Evolutionary conservation across 2,797 vertebrate genomes (phyloP).

Genomic region (Xiphorhynchus erythropygius): DNA sequence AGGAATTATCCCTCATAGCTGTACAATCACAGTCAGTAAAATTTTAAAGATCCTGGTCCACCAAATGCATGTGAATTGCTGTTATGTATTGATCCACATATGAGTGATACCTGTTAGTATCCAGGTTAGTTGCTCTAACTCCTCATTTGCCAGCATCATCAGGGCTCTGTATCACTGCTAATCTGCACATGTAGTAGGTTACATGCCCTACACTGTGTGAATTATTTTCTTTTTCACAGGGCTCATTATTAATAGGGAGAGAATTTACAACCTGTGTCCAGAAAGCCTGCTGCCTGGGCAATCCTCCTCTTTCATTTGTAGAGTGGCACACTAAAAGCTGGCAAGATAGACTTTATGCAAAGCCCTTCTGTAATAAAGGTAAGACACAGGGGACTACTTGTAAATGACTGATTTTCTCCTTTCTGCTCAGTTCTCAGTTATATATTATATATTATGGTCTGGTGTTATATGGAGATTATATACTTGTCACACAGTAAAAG

Average conservation of each 20-base stretch:
- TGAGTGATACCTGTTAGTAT: not conserved
- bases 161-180: not conserved
- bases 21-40: not conserved
- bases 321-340: not conserved
- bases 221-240: not conserved
- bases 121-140: not conserved
- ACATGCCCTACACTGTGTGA: not conserved
- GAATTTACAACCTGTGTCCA: conserved; percentile 3
- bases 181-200: not conserved
- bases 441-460: not conserved
- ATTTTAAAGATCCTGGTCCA: not conserved
- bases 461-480: conserved; percentile 27
- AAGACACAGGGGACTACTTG: conserved; percentile 25
- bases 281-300: not conserved
- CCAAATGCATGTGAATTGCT: not conserved
- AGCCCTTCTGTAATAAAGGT: conserved; percentile 13
- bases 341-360: not conserved
- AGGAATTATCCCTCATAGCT: not conserved
- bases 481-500: conserved; percentile 37
- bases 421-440: not conserved
- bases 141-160: not conserved
- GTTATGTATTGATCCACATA: not conserved
- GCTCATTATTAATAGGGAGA: not conserved
- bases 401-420: conserved; percentile 49
- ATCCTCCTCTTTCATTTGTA: conserved; percentile 19